Evolutionary conservation across 30 jellyfish, hydroid and myxozoan species (phyloP).

Genomic region (Rhopilema esculentum): DNA sequence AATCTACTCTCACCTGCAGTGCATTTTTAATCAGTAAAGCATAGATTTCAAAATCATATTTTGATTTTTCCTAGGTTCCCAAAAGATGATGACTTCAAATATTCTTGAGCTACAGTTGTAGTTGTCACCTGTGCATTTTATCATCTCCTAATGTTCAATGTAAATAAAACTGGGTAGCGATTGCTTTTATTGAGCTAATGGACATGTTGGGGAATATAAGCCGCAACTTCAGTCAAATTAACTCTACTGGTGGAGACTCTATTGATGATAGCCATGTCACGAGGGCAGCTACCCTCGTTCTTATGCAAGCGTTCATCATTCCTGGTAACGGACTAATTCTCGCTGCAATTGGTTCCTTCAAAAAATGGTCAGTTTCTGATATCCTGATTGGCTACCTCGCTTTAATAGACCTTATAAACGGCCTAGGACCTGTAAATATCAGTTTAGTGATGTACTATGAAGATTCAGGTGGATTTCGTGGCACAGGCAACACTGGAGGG

Average conservation of each 20-base stretch:
- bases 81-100: too few species aligned
- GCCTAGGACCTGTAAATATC: slow-evolving; percentile 82
- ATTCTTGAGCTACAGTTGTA: too few species aligned
- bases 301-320: slow-evolving; percentile 64
- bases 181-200: too few species aligned
- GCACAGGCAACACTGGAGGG: slow-evolving; percentile 2
- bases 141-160: too few species aligned
- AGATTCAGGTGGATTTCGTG: slow-evolving; percentile 37
- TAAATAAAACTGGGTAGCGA: too few species aligned
- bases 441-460: slow-evolving; percentile 54
- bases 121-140: too few species aligned
- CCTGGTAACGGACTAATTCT: slow-evolving; percentile 67
- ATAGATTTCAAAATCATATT: too few species aligned
- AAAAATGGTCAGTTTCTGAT: slow-evolving; percentile 60
- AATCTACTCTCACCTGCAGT: too few species aligned
- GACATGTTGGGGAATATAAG: neutral
- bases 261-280: slow-evolving; percentile 24
- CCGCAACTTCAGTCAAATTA: neutral
- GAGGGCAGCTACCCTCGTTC: slow-evolving; percentile 51
- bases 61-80: too few species aligned
- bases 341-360: slow-evolving; percentile 36
- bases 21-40: too few species aligned
- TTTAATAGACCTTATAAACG: slow-evolving; percentile 69
- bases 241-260: neutral
- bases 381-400: slow-evolving; percentile 72